These are phyloP conservation scores for Megalops atlanticus DNA, from an alignment of 2,113 vertebrate species.

Conservation along the genomic window DNA sequence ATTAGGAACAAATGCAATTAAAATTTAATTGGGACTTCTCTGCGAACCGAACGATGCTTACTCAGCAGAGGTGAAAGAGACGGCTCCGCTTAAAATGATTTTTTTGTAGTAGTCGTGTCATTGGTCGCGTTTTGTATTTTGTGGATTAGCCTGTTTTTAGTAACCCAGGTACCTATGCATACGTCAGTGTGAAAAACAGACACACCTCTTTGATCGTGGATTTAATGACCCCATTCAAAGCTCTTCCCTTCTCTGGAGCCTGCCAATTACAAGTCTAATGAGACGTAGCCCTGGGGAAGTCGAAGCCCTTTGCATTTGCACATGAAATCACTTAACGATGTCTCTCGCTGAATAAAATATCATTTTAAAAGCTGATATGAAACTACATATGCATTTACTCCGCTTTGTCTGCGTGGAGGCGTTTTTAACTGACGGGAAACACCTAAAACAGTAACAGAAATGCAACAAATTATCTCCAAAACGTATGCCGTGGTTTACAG, in stretches of 20 bases:
- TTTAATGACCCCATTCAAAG: constrained; percentile 58
- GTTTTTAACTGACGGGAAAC: not conserved
- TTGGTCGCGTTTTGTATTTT: not conserved
- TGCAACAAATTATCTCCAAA: too few species aligned
- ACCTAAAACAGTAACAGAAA: not conserved
- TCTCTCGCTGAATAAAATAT: constrained; percentile 53
- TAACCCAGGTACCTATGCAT: not conserved
- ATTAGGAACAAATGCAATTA: constrained; percentile 7
- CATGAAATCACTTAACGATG: constrained; percentile 59
- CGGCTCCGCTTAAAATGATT: not conserved
- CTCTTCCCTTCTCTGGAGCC: constrained; percentile 50
- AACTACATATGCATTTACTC: not conserved
- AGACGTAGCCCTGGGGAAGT: constrained; percentile 58
- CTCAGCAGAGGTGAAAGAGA: constrained; percentile 28
- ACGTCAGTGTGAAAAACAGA: constrained; percentile 40
- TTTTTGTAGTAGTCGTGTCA: not conserved
- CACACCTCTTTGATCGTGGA: constrained; percentile 64
- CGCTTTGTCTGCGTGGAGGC: not conserved
- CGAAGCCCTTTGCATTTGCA: constrained; percentile 56
- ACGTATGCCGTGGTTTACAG: too few species aligned
- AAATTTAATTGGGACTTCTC: constrained; percentile 32
- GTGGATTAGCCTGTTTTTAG: not conserved
- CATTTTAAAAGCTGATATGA: constrained; percentile 36
- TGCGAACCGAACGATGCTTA: constrained; percentile 42
- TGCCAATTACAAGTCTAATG: constrained; percentile 62